phyloP scores from a whole-genome alignment of 2,797 vertebrate genomes.

The Melanotaenia boesemani region DNA sequence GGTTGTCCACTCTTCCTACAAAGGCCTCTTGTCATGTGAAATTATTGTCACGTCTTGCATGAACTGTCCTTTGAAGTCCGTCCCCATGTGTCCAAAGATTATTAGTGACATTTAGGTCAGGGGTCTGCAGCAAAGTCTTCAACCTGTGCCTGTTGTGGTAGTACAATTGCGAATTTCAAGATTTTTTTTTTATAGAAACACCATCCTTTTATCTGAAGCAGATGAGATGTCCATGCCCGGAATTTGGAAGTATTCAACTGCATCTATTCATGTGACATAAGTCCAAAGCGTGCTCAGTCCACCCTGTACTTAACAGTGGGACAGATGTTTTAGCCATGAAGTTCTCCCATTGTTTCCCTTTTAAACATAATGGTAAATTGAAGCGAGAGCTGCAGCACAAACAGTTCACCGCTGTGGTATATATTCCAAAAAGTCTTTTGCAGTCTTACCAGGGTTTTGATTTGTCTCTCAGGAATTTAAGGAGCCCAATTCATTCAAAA shows the following conservation, averaged over 20 bases:
- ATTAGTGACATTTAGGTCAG: slow-evolving; percentile 3
- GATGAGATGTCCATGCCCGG: neutral
- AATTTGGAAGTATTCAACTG: neutral
- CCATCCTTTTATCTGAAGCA: neutral
- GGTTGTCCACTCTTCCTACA: neutral
- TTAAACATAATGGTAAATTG: neutral
- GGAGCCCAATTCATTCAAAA: neutral
- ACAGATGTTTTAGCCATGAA: neutral
- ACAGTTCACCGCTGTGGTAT: neutral
- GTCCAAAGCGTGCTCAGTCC: neutral
- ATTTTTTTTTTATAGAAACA: neutral
- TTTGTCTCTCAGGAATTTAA: neutral
- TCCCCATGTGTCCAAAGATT: slow-evolving; percentile 5
- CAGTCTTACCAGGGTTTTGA: neutral
- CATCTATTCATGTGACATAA: neutral
- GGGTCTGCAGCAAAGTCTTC: neutral
- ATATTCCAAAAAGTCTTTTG: neutral
- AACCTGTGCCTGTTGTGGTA: neutral
- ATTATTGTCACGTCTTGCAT: neutral
- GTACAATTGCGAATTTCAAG: neutral
- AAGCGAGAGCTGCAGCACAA: neutral
- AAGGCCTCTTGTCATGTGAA: slow-evolving; percentile 3
- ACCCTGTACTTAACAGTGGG: neutral
- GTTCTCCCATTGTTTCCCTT: neutral
- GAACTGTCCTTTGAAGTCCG: neutral